Percentiles rank a stretch among this genome's conserved stretches.
phyloP scores from a whole-genome alignment of 2,888 invertebrate species.

The Eubasilissa splendida region DNA sequence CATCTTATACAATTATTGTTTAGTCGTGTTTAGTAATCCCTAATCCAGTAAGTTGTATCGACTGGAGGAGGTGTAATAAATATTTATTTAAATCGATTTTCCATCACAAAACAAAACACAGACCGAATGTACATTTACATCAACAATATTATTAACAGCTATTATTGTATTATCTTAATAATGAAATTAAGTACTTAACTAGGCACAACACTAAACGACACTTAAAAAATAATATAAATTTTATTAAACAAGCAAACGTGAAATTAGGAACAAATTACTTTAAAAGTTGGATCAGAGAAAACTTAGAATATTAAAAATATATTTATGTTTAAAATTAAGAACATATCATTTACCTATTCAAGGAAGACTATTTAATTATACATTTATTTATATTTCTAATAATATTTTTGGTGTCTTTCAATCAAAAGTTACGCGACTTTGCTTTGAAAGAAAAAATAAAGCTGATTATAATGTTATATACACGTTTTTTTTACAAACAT shows the following conservation, averaged over 20 bases:
- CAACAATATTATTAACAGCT: no score
- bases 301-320: neutral
- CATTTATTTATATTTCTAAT: slow-evolving; percentile 9
- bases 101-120: no score
- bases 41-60: no score
- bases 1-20: no score
- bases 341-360: slow-evolving; percentile 2
- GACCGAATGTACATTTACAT: no score
- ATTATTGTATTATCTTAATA: no score
- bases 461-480: neutral
- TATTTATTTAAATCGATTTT: no score
- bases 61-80: no score
- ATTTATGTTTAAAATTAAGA: neutral
- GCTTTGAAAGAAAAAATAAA: neutral
- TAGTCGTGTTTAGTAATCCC: no score
- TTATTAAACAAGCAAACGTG: slow-evolving; percentile 7
- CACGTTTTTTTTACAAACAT: no score
- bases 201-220: no score
- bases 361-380: slow-evolving; percentile 27
- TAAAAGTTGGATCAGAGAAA: neutral
- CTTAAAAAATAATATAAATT: neutral
- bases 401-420: slow-evolving; percentile 35
- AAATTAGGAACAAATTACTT: slow-evolving; percentile 31
- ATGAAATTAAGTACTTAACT: no score
- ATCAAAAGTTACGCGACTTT: neutral